Base-by-base conservation (phyloP, 1,140 invertebrate genomes). In the Trachymyrmex cornetzi region DNA sequence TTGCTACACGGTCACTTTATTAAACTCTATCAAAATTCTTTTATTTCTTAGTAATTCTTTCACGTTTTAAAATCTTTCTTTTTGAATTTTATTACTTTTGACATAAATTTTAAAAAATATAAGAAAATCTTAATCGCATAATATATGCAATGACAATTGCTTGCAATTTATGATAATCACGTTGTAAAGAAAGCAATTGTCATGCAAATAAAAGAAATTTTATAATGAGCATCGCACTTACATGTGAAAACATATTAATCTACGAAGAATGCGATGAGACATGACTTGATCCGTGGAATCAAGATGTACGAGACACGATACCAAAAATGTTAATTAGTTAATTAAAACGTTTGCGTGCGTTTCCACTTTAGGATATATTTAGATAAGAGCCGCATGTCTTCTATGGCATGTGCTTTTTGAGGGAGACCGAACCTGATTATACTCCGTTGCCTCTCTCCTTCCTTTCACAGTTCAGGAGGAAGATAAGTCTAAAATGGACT, bases 321-420 rank as follows among this genome's bases (percentile, higher is more conserved):
- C 61, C 22, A 59, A 57, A 87, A 90, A 87, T 89, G 87, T 88
- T 89, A 91, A 91, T 91, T 90, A 86, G 89, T 91, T 91, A 91
- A 91, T 91, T 91, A 91, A 91, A 91, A 91, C 89, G 82, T 91
- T 88, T 77, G 79, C 77, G 82, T 53, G 22, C 72, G 87, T 86
- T 91, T 91, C 71, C 72, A 89, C 77, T 75, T 80, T 61, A 53
- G 81, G 89, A 91, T 91, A 90, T 90, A 91, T 91, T 90, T 90
- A 90, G 89, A 90, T 91, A 91, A 91, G 38, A 44, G 81, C 27
- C 66, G 63, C 16, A 27, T 82, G 77, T 88, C 9, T 57, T 59
- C 77, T 64, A 74, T 74, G 87, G 86, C 84, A 34, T 61, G 14
- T 59, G 69, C 59, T 85, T 90, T 90, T 88, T 59, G 53, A 71